Conservation (phyloP, 2,113 vertebrate species). For the Anolis carolinensis region DNA sequence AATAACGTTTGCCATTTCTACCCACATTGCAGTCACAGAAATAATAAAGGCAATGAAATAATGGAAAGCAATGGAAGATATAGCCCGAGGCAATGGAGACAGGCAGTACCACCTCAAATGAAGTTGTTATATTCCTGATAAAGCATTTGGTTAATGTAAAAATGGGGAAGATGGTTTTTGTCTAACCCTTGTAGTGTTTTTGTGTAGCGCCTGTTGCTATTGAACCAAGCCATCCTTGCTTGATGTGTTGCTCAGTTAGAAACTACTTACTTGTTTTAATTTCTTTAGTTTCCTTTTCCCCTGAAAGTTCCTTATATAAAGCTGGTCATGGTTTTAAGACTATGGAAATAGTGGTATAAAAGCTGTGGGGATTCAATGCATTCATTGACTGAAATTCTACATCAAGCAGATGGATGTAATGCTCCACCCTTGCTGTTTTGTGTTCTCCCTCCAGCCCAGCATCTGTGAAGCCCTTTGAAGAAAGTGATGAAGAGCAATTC, state of each 20-base stretch:
- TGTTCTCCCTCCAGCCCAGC: too few species aligned
- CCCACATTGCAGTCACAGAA: not conserved
- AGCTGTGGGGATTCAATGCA: too few species aligned
- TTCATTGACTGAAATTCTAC: too few species aligned
- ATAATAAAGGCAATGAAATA: not conserved
- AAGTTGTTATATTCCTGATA: not conserved
- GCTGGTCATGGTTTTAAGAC: not conserved
- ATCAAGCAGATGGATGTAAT: too few species aligned
- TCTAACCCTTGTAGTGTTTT: not conserved
- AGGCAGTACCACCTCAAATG: not conserved
- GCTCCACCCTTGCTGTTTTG: too few species aligned
- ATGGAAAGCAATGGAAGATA: not conserved
- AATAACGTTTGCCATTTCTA: not conserved
- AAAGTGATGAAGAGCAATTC: too few species aligned
- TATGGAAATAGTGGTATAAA: too few species aligned
- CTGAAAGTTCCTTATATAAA: not conserved
- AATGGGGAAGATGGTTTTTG: not conserved
- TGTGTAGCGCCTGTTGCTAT: not conserved
- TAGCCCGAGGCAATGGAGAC: not conserved
- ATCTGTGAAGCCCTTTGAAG: too few species aligned
- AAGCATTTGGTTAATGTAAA: not conserved
- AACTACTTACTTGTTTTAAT: not conserved
- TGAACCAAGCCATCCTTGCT: not conserved
- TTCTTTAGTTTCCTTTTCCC: not conserved
- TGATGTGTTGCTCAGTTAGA: not conserved